phyloP scores from a whole-genome alignment of 2,888 invertebrate species.

The Charanyca ferruginea region DNA sequence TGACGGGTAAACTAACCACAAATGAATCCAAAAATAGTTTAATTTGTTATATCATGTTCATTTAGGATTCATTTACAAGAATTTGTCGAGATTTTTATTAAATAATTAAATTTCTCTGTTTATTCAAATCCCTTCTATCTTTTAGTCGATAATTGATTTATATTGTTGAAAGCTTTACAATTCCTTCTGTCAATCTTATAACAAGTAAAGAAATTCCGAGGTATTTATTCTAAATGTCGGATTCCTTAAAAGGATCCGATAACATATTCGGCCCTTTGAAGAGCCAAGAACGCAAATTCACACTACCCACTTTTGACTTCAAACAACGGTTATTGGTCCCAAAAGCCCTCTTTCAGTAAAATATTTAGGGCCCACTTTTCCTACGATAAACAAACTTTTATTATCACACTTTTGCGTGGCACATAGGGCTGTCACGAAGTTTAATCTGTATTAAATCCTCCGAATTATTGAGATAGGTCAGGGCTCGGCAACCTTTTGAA shows the following conservation, averaged over 20 bases:
- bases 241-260: slow-evolving; percentile 15
- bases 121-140: slow-evolving; percentile 9
- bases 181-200: background rate
- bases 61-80: no score
- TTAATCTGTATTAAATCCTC: slow-evolving; percentile 22
- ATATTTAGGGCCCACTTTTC: slow-evolving; percentile 65
- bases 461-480: slow-evolving; percentile 5
- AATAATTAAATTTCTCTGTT: background rate
- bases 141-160: slow-evolving; percentile 1
- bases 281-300: slow-evolving; percentile 16
- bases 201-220: slow-evolving; percentile 3
- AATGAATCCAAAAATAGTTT: no score
- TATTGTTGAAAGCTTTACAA: background rate
- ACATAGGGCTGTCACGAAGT: slow-evolving; percentile 25
- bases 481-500: no score
- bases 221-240: slow-evolving; percentile 7
- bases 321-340: slow-evolving; percentile 42
- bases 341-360: slow-evolving; percentile 59
- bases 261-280: slow-evolving; percentile 29
- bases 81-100: background rate
- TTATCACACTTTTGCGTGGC: slow-evolving; percentile 15
- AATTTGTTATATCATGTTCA: no score
- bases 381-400: slow-evolving; percentile 59
- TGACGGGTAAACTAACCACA: no score
- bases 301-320: slow-evolving; percentile 21